Evolutionary conservation across 2,113 vertebrate genomes (phyloP).

Genomic region (Notiomystis cincta): DNA sequence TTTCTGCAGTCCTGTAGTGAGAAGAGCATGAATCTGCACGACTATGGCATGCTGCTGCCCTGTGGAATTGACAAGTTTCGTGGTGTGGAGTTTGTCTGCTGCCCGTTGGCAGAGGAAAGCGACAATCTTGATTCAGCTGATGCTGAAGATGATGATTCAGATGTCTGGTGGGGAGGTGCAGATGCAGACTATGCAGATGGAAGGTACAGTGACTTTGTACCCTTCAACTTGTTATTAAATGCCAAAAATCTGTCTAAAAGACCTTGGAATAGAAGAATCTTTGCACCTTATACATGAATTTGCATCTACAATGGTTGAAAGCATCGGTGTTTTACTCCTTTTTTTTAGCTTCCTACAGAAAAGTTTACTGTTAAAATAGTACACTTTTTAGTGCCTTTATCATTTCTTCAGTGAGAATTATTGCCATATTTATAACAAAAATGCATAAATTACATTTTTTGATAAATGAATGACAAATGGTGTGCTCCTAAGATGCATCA

Average conservation of each 20-base stretch:
- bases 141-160: conserved; percentile 89
- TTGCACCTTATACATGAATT: not conserved
- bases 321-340: not conserved
- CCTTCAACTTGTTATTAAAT: not conserved
- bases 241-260: not conserved
- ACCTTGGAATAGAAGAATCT: not conserved
- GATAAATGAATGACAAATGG: not conserved
- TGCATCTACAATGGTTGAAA: not conserved
- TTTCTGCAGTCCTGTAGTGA: conserved; percentile 88
- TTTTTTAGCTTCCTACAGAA: not conserved
- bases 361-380: not conserved
- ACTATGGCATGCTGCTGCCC: conserved; percentile 96
- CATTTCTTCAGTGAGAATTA: not conserved
- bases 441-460: not conserved
- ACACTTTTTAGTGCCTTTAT: not conserved
- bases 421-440: not conserved
- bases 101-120: conserved; percentile 79
- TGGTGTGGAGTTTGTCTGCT: conserved; percentile 97
- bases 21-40: conserved; percentile 92
- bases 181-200: conserved; percentile 92
- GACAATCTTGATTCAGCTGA: conserved; percentile 85
- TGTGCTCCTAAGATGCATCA: not conserved
- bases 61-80: conserved; percentile 96
- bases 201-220: conserved; percentile 72
- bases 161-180: conserved; percentile 97